phyloP scores from a whole-genome alignment of 1,140 invertebrate genomes.

The Teleopsis dalmanni region DNA sequence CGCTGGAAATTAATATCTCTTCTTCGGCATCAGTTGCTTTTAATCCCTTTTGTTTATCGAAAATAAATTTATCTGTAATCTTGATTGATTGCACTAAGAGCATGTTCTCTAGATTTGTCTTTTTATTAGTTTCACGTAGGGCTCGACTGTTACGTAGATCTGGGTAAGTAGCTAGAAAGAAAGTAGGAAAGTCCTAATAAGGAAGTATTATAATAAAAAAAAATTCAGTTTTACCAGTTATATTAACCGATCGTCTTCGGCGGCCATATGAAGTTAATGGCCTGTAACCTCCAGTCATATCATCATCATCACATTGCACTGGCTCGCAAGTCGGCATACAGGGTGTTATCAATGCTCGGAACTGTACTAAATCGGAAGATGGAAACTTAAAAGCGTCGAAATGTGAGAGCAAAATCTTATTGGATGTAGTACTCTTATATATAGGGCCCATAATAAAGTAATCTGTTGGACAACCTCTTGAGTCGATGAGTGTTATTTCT shows the following conservation, averaged over 20 bases:
- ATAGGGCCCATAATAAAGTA: slow-evolving; percentile 87
- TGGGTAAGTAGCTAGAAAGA: not conserved
- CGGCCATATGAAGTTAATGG: slow-evolving; percentile 66
- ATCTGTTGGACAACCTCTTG: slow-evolving; percentile 85
- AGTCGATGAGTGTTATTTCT: slow-evolving; percentile 86
- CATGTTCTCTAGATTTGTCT: slow-evolving; percentile 57
- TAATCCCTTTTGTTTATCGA: slow-evolving; percentile 58
- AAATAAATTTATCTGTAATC: slow-evolving; percentile 86
- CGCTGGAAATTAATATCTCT: too few relatives aligned
- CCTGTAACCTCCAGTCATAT: slow-evolving; percentile 69
- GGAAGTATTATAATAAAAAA: not conserved
- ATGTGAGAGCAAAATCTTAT: slow-evolving; percentile 70
- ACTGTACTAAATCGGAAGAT: slow-evolving; percentile 86
- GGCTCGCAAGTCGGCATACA: slow-evolving; percentile 87
- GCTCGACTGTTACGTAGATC: not conserved
- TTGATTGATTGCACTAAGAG: slow-evolving; percentile 83
- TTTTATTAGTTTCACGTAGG: not conserved
- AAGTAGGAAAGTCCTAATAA: not conserved
- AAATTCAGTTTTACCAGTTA: slow-evolving; percentile 12
- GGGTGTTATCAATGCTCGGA: slow-evolving; percentile 84
- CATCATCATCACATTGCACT: slow-evolving; percentile 73
- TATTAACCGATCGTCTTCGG: slow-evolving; percentile 41
- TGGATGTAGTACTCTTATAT: slow-evolving; percentile 67
- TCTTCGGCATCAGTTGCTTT: too few relatives aligned
- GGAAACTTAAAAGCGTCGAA: slow-evolving; percentile 95